Base-by-base conservation (phyloP, 2,113 vertebrate species). In the Hemicordylus capensis region DNA sequence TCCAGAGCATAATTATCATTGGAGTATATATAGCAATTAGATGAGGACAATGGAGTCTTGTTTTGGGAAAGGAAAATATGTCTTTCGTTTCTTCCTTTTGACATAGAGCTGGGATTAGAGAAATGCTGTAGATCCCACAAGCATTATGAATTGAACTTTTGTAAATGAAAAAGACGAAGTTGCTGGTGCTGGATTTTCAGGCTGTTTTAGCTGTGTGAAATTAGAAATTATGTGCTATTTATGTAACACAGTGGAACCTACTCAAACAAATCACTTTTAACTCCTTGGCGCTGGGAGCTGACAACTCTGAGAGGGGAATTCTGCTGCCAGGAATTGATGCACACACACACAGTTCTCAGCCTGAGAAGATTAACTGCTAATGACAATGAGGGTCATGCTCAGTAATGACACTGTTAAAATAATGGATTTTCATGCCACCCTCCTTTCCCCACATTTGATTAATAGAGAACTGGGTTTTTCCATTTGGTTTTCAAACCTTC, bases 71-170 rank as follows among this genome's bases (percentile, higher is more conserved):
- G 74, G 64, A 88, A 85, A 85, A 85, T 44, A 24, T 12, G 26
- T 66, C 69, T 92, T 92, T 88, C 80, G n/a, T 59, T 88, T 86
- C 48, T 48, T 92, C 66, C 73, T 39, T 89, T 76, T 87, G 34
- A 84, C 0, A 90, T 81, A 81, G 84, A 72, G 73, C n/a, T 76
- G 34, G 86, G 70, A 91, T 93, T 91, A 93, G 74, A 88, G 88
- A 89, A 95, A 89, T 22, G 72, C 31, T 63, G 39, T 75, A 31
- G 81, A 83, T 94, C 90, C 80, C 81, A 78, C 80, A 80, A 89
- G 64, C 70, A 87, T 78, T 64, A 78, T 83, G 86, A 90, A 89
- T 87, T 31, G 3, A 48, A 20, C 75, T 88, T 90, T 73, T 89
- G 76, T 91, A 83, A 82, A 81, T 81, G 48, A 72, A 87, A n/a